Evolutionary conservation across 92 coral and sea anemone genomes (phyloP).

Genomic region (Epizoanthus illoricatus): DNA sequence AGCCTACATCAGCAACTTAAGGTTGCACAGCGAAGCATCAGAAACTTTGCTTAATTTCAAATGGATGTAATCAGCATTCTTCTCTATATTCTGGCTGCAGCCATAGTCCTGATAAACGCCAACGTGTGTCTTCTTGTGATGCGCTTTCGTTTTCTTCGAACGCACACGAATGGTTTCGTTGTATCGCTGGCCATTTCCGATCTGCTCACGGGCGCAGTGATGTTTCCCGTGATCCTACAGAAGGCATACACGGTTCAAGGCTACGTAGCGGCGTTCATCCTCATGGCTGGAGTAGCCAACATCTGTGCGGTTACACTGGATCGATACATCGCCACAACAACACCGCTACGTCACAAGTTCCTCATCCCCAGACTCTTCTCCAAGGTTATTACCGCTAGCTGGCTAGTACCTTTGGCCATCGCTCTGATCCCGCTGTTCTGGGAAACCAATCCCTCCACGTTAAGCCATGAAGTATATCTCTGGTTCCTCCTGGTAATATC

Average conservation of each 20-base stretch:
- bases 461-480: slow-evolving; percentile 53
- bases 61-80: too few species aligned
- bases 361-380: slow-evolving; percentile 51
- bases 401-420: slow-evolving; percentile 54
- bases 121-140: slow-evolving; percentile 63
- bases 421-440: slow-evolving; percentile 65
- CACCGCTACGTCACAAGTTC: slow-evolving; percentile 51
- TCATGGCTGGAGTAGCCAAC: slow-evolving; percentile 71
- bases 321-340: slow-evolving; percentile 62
- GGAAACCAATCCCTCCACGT: slow-evolving; percentile 44
- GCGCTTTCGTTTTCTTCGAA: slow-evolving; percentile 49
- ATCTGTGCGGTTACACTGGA: slow-evolving; percentile 71
- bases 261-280: slow-evolving; percentile 57
- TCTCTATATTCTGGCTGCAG: too few species aligned
- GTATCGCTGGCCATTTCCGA: slow-evolving; percentile 71
- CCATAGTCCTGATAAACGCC: slow-evolving; percentile 52
- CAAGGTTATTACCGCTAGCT: slow-evolving; percentile 48
- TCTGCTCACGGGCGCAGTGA: slow-evolving; percentile 61
- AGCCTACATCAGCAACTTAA: too few species aligned
- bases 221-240: slow-evolving; percentile 56
- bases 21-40: too few species aligned
- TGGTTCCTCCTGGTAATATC: slow-evolving; percentile 52
- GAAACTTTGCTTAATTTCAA: too few species aligned
- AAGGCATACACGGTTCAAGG: slow-evolving; percentile 49
- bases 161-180: slow-evolving; percentile 62